Conservation (phyloP, 2,797 vertebrate species). For the Molossus alvarezi region DNA sequence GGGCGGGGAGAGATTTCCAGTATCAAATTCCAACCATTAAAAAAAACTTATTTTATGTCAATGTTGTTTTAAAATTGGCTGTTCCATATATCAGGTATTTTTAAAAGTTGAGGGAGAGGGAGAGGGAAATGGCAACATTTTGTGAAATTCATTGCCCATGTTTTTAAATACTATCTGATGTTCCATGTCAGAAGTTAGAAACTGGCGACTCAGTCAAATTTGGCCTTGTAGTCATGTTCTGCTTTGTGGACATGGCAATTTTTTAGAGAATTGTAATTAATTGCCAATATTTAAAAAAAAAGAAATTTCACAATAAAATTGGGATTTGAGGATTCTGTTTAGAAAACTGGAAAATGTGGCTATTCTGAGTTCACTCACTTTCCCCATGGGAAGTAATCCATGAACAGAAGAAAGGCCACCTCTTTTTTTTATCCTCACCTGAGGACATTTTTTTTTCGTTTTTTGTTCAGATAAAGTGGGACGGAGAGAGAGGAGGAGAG, state of each 20-base stretch:
- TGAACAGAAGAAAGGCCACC: not conserved
- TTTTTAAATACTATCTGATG: not conserved
- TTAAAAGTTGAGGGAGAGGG: slow-evolving; percentile 20
- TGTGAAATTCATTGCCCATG: not conserved
- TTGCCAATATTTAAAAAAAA: slow-evolving; percentile 25
- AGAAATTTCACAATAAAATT: slow-evolving; percentile 49
- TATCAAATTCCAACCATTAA: not conserved
- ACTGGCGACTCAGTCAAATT: not conserved
- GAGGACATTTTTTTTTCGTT: no score
- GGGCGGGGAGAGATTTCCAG: not conserved
- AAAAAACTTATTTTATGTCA: not conserved
- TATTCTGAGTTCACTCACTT: not conserved
- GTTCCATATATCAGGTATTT: not conserved
- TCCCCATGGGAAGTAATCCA: not conserved
- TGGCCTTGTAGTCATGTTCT: not conserved
- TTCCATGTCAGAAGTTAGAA: not conserved
- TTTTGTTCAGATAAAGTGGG: no score
- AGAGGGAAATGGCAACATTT: not conserved
- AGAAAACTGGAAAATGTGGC: slow-evolving; percentile 36
- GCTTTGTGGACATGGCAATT: not conserved
- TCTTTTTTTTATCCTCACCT: no score
- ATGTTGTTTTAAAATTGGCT: slow-evolving; percentile 19
- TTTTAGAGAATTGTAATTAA: not conserved
- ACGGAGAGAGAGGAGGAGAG: no score
- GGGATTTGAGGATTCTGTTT: not conserved